Evolutionary conservation across 2,888 invertebrate genomes (phyloP).

Genomic region (Netelia melanura): DNA sequence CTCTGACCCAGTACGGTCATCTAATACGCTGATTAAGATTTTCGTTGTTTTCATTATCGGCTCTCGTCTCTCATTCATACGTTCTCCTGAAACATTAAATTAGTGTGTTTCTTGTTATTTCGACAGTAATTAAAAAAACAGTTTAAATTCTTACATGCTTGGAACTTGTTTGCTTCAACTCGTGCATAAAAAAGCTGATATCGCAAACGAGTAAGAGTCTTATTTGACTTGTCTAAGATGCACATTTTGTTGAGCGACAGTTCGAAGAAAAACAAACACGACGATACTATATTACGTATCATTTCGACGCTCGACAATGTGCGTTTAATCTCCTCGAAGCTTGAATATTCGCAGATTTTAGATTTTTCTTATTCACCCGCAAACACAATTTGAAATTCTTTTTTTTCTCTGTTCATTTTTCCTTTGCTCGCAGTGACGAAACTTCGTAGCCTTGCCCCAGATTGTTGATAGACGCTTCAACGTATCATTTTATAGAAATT

Average conservation of each 20-base stretch:
- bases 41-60: constrained; percentile 3
- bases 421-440: constrained; percentile 16
- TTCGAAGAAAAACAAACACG: constrained; percentile 24
- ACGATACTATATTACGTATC: not conserved
- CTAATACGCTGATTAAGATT: constrained; percentile 35
- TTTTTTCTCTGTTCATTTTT: not conserved
- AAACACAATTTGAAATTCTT: not conserved
- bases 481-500: constrained; percentile 38
- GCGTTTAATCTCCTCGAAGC: not conserved
- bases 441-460: constrained; percentile 57
- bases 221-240: constrained; percentile 56
- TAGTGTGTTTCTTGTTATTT: not conserved
- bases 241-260: constrained; percentile 52
- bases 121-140: not conserved
- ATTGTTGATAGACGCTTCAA: constrained; percentile 47
- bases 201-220: constrained; percentile 49
- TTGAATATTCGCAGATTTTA: not conserved
- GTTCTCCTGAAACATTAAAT: not conserved
- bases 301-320: not conserved
- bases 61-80: not conserved
- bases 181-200: constrained; percentile 42
- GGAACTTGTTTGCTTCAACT: constrained; percentile 33
- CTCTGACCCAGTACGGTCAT: constrained; percentile 49
- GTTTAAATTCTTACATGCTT: not conserved
- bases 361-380: not conserved